Percentiles rank a stretch among this genome's conserved stretches.
Evolutionary conservation across 2,113 vertebrate species (phyloP).

Genomic region (Megaleporinus macrocephalus): DNA sequence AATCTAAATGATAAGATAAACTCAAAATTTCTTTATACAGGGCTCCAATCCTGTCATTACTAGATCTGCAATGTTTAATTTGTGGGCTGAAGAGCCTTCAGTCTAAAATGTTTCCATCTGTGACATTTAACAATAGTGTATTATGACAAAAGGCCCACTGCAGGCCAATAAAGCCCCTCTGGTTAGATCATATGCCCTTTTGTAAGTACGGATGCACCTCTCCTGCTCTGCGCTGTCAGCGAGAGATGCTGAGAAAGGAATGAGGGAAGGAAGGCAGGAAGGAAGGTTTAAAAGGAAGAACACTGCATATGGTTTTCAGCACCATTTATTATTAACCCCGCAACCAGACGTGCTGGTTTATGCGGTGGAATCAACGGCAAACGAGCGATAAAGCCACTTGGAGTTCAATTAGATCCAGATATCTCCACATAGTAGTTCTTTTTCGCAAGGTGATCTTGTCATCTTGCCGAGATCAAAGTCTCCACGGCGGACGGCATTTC

Average conservation of each 20-base stretch:
- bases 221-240: conserved; percentile 15
- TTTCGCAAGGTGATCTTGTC: neutral
- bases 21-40: no score
- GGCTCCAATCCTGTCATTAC: neutral
- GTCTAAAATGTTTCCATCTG: conserved; percentile 21
- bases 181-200: conserved; percentile 7
- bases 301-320: conserved; percentile 29
- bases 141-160: conserved; percentile 16
- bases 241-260: conserved; percentile 31
- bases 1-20: no score
- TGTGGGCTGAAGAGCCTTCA: neutral
- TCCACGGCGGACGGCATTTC: conserved; percentile 2
- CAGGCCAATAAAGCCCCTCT: conserved; percentile 5
- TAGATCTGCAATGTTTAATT: neutral
- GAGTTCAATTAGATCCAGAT: neutral
- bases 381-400: neutral
- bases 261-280: conserved; percentile 47
- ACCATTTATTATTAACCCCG: conserved; percentile 34
- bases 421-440: neutral
- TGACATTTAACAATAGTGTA: conserved; percentile 1
- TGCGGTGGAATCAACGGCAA: neutral
- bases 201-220: conserved; percentile 21
- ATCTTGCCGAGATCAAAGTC: neutral
- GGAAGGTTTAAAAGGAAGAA: conserved; percentile 46
- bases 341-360: neutral